These are phyloP conservation scores for Aphelenchoides bicaudatus DNA, from an alignment of 2,888 invertebrate genomes.

Conservation along the genomic window DNA sequence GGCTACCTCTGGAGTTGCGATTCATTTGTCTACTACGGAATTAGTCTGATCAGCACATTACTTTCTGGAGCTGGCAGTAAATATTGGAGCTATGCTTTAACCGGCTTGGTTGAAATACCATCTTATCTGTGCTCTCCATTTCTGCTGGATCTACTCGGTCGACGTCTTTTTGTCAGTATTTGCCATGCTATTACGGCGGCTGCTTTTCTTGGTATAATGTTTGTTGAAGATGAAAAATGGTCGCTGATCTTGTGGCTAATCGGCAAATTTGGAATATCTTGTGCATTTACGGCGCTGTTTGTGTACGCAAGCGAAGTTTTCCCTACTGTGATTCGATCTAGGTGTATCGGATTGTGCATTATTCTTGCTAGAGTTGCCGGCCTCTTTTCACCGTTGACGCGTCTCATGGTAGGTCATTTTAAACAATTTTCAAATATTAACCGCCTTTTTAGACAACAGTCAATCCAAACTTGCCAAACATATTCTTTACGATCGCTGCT, in stretches of 20 bases:
- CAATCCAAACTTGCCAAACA: not conserved
- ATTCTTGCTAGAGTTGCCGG: slow-evolving; percentile 19
- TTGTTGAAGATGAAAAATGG: not conserved
- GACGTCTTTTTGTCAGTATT: slow-evolving; percentile 27
- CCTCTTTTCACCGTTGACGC: slow-evolving; percentile 18
- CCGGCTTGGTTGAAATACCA: slow-evolving; percentile 52
- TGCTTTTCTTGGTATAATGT: not conserved
- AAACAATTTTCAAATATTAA: no score
- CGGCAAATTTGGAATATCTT: slow-evolving; percentile 48
- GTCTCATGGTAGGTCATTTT: slow-evolving; percentile 8
- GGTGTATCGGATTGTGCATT: slow-evolving; percentile 41
- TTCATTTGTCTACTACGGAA: slow-evolving; percentile 48
- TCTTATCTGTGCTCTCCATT: slow-evolving; percentile 47
- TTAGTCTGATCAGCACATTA: slow-evolving; percentile 47
- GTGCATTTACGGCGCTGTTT: slow-evolving; percentile 49
- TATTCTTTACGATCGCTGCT: not conserved
- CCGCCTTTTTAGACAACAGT: no score
- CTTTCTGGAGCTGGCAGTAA: slow-evolving; percentile 49
- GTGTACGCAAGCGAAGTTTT: slow-evolving; percentile 51
- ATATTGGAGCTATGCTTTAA: slow-evolving; percentile 46
- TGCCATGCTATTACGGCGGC: slow-evolving; percentile 23
- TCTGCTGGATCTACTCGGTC: slow-evolving; percentile 38
- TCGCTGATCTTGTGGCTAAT: slow-evolving; percentile 45
- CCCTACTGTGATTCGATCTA: slow-evolving; percentile 38
- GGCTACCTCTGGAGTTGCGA: slow-evolving; percentile 39